Evolutionary conservation across 2,888 invertebrate genomes (phyloP).

Genomic region (Erebia ligea): DNA sequence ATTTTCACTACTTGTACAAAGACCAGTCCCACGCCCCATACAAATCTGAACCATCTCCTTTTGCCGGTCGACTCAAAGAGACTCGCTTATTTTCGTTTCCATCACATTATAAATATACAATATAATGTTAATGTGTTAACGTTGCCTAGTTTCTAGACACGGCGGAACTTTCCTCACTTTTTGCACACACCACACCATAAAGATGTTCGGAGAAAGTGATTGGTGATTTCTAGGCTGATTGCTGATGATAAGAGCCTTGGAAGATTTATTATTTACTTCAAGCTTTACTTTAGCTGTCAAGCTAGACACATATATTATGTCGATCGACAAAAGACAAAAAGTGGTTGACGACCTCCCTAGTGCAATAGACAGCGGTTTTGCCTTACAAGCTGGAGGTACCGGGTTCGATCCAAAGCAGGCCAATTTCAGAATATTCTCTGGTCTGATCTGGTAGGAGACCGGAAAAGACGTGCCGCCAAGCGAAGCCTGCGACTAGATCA

Average conservation of each 20-base stretch:
- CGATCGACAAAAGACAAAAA: background rate
- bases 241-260: conserved; percentile 17
- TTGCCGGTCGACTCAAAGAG: background rate
- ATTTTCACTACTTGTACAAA: no score
- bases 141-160: conserved; percentile 41
- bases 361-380: no score
- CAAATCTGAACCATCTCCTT: no score
- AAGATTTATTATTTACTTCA: conserved; percentile 23
- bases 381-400: background rate
- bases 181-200: conserved; percentile 40
- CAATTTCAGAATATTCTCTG: no score
- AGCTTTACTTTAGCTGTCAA: conserved; percentile 6
- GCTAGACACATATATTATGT: background rate
- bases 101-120: conserved; percentile 35
- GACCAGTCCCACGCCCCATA: no score
- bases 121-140: conserved; percentile 30
- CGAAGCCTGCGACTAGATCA: background rate
- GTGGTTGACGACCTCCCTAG: no score
- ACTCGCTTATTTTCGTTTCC: conserved; percentile 31
- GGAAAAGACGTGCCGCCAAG: background rate
- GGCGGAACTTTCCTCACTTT: conserved; percentile 42
- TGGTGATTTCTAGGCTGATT: conserved; percentile 34
- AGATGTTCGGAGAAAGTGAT: conserved; percentile 43
- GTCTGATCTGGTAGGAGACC: background rate
- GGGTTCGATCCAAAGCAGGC: background rate